These are phyloP conservation scores for Brienomyrus brachyistius DNA, from an alignment of 2,113 vertebrate genomes.

Conservation along the genomic window DNA sequence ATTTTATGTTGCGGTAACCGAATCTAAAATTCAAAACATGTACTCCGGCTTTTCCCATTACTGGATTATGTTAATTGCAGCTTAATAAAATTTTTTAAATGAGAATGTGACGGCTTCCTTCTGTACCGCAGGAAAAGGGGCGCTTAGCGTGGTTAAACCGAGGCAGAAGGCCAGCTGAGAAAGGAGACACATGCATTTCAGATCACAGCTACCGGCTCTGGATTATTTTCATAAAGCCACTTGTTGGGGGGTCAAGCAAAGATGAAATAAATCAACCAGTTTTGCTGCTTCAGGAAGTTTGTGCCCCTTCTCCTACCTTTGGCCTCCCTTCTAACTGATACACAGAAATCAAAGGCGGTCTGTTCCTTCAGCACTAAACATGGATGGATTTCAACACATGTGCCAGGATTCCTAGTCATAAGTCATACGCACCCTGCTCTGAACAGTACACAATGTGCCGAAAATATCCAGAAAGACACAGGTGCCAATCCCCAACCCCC, in stretches of 20 bases:
- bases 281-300: not conserved
- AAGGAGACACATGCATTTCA: not conserved
- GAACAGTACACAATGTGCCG: not conserved
- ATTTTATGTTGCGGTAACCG: not conserved
- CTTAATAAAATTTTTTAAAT: not conserved
- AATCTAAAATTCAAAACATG: not conserved
- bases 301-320: not conserved
- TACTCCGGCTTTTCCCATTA: not conserved
- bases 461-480: not conserved
- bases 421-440: not conserved
- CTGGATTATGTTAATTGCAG: not conserved
- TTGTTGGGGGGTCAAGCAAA: not conserved
- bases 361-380: not conserved
- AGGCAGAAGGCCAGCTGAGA: not conserved
- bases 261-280: not conserved
- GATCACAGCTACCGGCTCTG: not conserved
- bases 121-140: not conserved
- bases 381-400: not conserved
- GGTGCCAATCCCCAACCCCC: not conserved
- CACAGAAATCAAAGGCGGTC: not conserved
- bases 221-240: not conserved
- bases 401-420: not conserved
- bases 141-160: not conserved
- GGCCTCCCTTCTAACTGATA: not conserved
- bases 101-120: not conserved